Evolutionary conservation across 2,113 vertebrate species (phyloP), one percentile per base, ranked within the genome.

Genomic region (Cisticola juncidis): DNA sequence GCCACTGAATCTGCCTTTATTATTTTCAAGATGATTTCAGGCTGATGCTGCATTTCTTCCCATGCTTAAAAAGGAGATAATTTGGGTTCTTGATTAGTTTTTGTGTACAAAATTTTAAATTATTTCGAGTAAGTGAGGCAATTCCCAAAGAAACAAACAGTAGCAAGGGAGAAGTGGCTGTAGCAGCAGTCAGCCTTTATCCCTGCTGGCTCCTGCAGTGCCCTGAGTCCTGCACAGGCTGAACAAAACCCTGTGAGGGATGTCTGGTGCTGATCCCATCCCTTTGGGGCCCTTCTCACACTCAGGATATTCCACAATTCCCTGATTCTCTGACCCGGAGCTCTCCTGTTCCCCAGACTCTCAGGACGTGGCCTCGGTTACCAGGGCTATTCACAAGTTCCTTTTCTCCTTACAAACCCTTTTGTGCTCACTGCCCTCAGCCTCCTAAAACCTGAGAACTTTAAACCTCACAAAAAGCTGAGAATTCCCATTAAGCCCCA

Each of bases 51-150:
- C 96, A 84, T 40, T 73, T 94, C 88, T 94, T 60, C 64, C 82
- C 69, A 1, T 40, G 68, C 82, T 94, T 51, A 96, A 64, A 95
- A 93, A 83, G 74, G 68, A 90, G 80, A 60, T 91, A 64, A 97
- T 93, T 94, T 84, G 72, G 76, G 60, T 92, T 91, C 94, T 93
- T 97, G 95, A 97, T 97, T 81, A 94, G 95, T 15, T 95, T 93
- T 96, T 97, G 91, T 97, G 92, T 97, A 95, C 72, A 95, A 92
- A 81, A 95, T 78, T 81, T 86, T 83, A 84, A 95, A 95, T 96
- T 86, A 95, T 93, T 95, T 94, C n/a, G 13, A 95, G 70, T 94
- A 92, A 93, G 82, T 31, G 82, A 86, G 80, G 95, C 94, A 92
- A 74, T 93, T 97, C 92, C 92, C 72, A 28, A 73, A 73, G 96